Evolutionary conservation across 2,797 vertebrate species (phyloP).

Genomic region (Cynopterus sphinx): DNA sequence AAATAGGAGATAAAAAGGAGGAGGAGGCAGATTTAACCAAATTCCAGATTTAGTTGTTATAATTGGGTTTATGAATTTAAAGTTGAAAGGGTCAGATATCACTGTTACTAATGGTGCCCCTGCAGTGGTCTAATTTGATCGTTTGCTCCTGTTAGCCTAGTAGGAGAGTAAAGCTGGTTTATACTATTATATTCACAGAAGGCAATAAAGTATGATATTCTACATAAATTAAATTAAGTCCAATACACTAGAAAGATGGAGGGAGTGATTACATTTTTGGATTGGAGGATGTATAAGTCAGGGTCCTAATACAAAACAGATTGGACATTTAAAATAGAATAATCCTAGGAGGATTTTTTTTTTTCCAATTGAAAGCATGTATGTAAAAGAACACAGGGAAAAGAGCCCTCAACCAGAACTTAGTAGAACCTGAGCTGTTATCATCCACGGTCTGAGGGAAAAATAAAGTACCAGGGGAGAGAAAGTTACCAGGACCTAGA

Average conservation of each 20-base stretch:
- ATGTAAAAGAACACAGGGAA: not conserved
- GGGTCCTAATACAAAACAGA: not conserved
- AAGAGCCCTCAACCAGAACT: not conserved
- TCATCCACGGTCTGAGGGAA: not conserved
- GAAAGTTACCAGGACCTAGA: not conserved
- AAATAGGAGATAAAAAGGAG: not conserved
- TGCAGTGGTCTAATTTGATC: not conserved
- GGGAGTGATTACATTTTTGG: slow-evolving; percentile 20
- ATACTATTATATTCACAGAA: not conserved
- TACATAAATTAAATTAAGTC: not conserved
- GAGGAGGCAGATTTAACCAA: not conserved
- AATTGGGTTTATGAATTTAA: not conserved
- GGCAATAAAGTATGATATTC: not conserved
- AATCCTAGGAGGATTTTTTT: not conserved
- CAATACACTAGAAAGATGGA: not conserved
- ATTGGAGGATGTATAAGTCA: not conserved
- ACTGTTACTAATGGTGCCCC: not conserved
- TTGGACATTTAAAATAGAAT: not conserved
- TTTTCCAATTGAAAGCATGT: not conserved
- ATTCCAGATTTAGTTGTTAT: not conserved
- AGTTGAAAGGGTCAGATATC: not conserved
- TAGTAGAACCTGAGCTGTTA: not conserved
- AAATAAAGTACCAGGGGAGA: not conserved
- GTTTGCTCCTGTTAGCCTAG: not conserved
- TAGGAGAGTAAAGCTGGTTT: not conserved